Percentiles rank a stretch among this genome's conserved stretches.
phyloP scores from a whole-genome alignment of 2,113 vertebrate species.

The Psittacus erithacus region DNA sequence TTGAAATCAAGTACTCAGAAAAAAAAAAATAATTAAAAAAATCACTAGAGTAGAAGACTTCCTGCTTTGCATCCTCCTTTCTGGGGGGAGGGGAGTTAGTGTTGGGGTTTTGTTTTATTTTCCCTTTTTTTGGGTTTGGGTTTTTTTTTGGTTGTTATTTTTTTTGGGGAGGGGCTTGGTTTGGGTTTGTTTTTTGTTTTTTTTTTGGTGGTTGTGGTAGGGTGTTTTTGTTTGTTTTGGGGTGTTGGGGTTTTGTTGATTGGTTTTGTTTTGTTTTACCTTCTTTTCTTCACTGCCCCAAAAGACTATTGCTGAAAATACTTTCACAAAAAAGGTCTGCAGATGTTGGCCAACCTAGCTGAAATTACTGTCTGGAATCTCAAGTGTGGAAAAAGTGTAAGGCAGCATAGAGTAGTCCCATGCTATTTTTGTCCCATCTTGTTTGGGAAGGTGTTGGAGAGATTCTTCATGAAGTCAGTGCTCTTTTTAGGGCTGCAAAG shows the following conservation, averaged over 20 bases:
- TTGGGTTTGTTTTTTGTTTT: background rate
- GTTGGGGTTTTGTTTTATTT: background rate
- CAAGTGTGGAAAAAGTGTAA: conserved; percentile 38
- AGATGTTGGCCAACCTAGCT: background rate
- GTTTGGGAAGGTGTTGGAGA: conserved; percentile 59
- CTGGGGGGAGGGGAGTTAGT: background rate
- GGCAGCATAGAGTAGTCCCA: background rate
- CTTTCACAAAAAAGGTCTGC: background rate
- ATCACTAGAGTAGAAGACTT: background rate
- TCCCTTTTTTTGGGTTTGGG: background rate
- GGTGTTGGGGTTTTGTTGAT: background rate
- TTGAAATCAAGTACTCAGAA: background rate
- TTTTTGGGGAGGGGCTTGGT: background rate
- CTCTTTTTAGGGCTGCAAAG: conserved; percentile 48
- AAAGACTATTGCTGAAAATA: background rate
- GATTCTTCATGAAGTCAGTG: conserved; percentile 14
- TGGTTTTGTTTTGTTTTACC: background rate
- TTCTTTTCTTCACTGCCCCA: background rate
- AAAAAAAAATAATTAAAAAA: background rate
- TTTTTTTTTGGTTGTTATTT: background rate
- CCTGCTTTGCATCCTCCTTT: background rate
- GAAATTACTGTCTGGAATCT: conserved; percentile 44
- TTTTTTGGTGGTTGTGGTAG: background rate
- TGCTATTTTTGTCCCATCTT: conserved; percentile 61
- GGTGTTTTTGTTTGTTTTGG: background rate